phyloP scores from a whole-genome alignment of 2,888 invertebrate genomes.

The Philonicus albiceps region DNA sequence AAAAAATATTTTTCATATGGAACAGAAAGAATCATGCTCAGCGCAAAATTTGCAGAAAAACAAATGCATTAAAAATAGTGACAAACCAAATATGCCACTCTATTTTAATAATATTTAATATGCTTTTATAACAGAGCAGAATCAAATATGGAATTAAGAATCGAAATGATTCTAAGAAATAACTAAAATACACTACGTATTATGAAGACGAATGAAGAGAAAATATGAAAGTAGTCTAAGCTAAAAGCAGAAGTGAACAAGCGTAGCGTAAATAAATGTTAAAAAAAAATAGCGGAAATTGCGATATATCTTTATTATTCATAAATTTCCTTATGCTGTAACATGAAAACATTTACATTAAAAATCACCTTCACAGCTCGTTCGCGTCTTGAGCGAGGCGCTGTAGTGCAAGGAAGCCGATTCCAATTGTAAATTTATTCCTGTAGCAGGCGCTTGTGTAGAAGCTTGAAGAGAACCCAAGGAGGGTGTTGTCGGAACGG shows the following conservation, averaged over 20 bases:
- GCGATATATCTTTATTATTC: neutral
- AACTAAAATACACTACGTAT: neutral
- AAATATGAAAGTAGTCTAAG: neutral
- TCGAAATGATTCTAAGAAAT: neutral
- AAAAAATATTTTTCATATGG: too few relatives aligned
- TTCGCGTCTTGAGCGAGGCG: constrained; percentile 38
- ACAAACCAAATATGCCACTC: neutral
- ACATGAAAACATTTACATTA: neutral
- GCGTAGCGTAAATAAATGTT: neutral
- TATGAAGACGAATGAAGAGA: neutral
- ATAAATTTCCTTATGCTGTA: neutral
- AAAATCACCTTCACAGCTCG: constrained; percentile 44
- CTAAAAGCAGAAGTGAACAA: neutral
- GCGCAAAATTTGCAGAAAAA: neutral
- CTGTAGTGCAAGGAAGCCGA: constrained; percentile 32
- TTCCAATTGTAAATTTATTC: constrained; percentile 15
- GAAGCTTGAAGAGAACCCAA: neutral
- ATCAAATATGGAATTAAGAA: neutral
- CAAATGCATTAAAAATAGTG: neutral
- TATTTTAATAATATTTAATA: neutral
- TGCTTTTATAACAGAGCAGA: neutral
- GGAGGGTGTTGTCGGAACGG: neutral
- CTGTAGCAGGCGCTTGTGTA: neutral
- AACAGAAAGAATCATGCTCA: too few relatives aligned
- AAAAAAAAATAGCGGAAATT: neutral